Evolutionary conservation across 2,113 vertebrate species (phyloP).

Genomic region (Grus americana): DNA sequence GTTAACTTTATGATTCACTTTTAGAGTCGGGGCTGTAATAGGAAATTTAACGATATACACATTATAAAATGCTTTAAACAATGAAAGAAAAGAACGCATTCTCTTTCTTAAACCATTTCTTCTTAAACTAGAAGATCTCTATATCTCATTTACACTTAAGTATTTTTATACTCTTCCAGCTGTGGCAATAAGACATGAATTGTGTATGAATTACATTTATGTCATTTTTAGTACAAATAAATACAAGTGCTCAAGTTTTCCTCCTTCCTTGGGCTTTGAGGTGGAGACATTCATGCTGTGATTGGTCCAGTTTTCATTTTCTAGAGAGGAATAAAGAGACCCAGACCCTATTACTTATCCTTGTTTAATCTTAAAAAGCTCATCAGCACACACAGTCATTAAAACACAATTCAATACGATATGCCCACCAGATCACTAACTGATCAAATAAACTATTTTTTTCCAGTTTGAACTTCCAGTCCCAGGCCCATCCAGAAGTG

Average conservation of each 20-base stretch:
- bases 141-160: background rate
- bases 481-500: background rate
- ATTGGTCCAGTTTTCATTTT: background rate
- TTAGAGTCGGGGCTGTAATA: background rate
- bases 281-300: background rate
- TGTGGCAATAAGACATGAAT: background rate
- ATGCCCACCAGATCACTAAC: background rate
- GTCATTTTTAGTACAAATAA: background rate
- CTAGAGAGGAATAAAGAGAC: background rate
- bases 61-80: background rate
- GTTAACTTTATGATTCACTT: constrained; percentile 9
- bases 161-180: background rate
- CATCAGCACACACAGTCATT: background rate
- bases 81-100: background rate
- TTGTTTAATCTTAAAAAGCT: background rate
- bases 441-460: background rate
- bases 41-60: background rate
- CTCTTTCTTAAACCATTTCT: background rate
- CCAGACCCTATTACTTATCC: background rate
- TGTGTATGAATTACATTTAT: background rate
- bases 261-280: background rate
- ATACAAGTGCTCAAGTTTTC: background rate
- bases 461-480: background rate
- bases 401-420: background rate
- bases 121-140: background rate